Evolutionary conservation across 1,140 invertebrate genomes (phyloP), one percentile per base, ranked within the genome.

Genomic region (Cataglyphis hispanica): DNA sequence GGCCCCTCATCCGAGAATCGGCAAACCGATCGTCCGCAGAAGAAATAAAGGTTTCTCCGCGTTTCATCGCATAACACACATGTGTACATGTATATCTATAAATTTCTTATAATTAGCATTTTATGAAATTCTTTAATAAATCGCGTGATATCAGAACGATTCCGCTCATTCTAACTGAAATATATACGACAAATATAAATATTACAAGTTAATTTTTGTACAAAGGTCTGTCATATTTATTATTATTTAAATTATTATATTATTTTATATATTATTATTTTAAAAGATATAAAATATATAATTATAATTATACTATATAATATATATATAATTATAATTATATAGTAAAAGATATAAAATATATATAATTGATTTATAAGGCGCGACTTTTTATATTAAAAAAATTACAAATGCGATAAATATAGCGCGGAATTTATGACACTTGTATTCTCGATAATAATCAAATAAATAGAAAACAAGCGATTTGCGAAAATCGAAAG

Each of bases 1-100:
- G 72, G 72, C 37, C 67, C 37, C 61, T 84, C 74, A 64, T 60
- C 56, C 56, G 77, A 27, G 46, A 46, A 78, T 72, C 84, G 72
- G 64, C 64, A 56, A 67, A 88, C 46, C 46, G 16, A 50, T 88
- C 60, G 50, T 60, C 46, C 13, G 53, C 56, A 19, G 34, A 60
- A 61, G 77, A 77, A 85, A 60, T 69, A 75, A 84, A 75, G 13
- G 66, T 50, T 61, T 19, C 56, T 31, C 72, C 50, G n/a, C 16
- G 13, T 43, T 43, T 50, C 16, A 19, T 13, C 34, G 46, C 13
- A 34, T 37, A 31, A n/a, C 8, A 27, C 4, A 27, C 8, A 25
- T 2, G 5, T 43, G 22, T 46, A 22, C 11, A 37, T 13, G 22
- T 37, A 34, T 22, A 40, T 67, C 22, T 53, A 37, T 66, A 67